Evolutionary conservation across 2,113 vertebrate species (phyloP).

Genomic region (Tenebrosternarchus preto): DNA sequence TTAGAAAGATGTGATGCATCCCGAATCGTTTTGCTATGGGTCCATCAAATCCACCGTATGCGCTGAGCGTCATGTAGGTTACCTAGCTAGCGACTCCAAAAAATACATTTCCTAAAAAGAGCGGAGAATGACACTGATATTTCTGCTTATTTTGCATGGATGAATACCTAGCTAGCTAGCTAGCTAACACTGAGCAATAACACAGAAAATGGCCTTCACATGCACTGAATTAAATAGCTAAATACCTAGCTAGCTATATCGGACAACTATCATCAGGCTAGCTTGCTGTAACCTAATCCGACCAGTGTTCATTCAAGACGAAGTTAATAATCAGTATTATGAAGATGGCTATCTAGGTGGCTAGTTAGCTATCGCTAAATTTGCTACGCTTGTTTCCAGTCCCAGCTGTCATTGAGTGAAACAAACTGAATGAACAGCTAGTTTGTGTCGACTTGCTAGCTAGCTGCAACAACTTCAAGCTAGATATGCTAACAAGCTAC

Average conservation of each 20-base stretch:
- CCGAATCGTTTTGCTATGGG: background rate
- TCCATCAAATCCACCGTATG: background rate
- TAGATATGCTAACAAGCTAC: background rate
- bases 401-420: background rate
- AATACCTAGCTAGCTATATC: too few species aligned
- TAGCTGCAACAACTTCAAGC: background rate
- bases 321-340: background rate
- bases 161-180: background rate
- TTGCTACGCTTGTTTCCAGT: background rate
- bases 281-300: background rate
- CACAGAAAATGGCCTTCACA: slow-evolving; percentile 2
- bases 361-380: too few species aligned
- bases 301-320: background rate
- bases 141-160: too few species aligned
- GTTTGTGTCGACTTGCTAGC: background rate
- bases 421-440: background rate
- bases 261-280: background rate
- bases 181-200: background rate
- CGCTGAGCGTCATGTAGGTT: too few species aligned
- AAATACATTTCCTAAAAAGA: background rate
- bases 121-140: background rate
- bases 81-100: background rate
- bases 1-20: background rate
- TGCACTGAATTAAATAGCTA: background rate
- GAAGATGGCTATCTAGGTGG: too few species aligned